These are phyloP conservation scores for Nothoprocta perdicaria DNA, from an alignment of 2,113 vertebrate genomes.

Conservation along the genomic window DNA sequence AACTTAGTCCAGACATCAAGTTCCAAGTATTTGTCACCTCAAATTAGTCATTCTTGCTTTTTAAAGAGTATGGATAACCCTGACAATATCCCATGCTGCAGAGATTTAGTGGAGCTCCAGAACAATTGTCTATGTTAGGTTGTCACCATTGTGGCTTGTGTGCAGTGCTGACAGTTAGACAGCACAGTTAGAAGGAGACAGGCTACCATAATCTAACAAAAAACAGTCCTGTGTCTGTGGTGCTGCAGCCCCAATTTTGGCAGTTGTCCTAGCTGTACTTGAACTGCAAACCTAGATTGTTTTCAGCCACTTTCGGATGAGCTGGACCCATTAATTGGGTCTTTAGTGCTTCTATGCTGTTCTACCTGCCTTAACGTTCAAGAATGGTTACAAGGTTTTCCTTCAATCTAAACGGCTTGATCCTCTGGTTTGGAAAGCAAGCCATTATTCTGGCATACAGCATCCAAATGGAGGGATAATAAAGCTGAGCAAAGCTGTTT, in stretches of 20 bases:
- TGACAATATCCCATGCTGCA: neutral
- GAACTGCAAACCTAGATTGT: neutral
- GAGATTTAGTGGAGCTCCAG: neutral
- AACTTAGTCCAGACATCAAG: neutral
- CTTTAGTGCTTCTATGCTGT: neutral
- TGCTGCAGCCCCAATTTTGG: neutral
- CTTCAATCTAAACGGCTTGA: neutral
- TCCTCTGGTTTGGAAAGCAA: neutral
- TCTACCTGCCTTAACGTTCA: neutral
- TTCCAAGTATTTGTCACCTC: neutral
- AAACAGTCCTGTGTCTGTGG: neutral
- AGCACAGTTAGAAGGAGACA: neutral
- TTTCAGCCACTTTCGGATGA: neutral
- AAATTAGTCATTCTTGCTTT: neutral
- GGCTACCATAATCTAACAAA: neutral
- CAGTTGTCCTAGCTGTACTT: neutral
- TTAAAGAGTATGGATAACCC: neutral
- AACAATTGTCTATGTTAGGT: neutral
- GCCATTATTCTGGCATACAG: neutral
- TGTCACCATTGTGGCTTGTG: neutral
- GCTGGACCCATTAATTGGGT: neutral
- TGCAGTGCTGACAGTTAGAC: fast-evolving
- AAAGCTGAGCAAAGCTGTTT: neutral
- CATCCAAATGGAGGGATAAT: neutral
- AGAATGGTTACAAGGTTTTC: neutral